A percentile compares a stretch with the other conserved stretches of the same genome.
These are phyloP conservation scores for Dendrolimus punctatus DNA, from an alignment of 1,140 invertebrate genomes.

Conservation along the genomic window DNA sequence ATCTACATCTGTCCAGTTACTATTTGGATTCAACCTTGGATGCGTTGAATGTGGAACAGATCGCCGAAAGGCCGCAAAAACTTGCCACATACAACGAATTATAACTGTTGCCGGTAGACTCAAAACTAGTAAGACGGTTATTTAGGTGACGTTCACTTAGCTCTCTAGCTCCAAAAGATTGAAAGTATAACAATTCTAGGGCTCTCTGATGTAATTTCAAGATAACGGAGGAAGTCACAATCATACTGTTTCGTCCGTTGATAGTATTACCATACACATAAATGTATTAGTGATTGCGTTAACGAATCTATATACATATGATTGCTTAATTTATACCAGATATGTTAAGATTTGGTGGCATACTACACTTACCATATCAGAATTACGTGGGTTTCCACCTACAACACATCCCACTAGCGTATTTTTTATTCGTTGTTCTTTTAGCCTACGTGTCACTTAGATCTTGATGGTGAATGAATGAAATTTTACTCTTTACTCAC, in stretches of 20 bases:
- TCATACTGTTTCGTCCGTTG: too few species aligned
- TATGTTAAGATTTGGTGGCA: conserved; percentile 42
- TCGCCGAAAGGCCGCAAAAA: neutral
- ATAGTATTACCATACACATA: too few species aligned
- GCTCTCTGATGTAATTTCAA: neutral
- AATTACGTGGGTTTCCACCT: conserved; percentile 55
- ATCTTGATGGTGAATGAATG: conserved; percentile 33
- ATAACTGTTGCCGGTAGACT: too few species aligned
- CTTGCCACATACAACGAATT: neutral
- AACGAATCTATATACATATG: neutral
- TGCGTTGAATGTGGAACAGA: conserved; percentile 2
- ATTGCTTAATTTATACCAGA: conserved; percentile 31
- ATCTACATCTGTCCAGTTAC: conserved; percentile 23
- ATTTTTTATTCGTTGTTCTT: conserved; percentile 45
- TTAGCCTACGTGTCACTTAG: conserved; percentile 54
- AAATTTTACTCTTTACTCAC: conserved; percentile 47
- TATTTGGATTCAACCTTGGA: conserved; percentile 8
- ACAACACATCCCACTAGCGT: conserved; percentile 50
- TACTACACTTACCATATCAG: conserved; percentile 55
- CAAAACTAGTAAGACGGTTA: too few species aligned
- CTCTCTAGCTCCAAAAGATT: too few species aligned
- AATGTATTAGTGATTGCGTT: too few species aligned
- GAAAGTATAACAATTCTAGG: too few species aligned
- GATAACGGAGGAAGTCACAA: conserved; percentile 1
- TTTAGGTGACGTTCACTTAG: too few species aligned